A percentile compares a stretch with the other conserved stretches of the same genome.
phyloP scores from a whole-genome alignment of 2,888 invertebrate genomes.

The Biston betularia region DNA sequence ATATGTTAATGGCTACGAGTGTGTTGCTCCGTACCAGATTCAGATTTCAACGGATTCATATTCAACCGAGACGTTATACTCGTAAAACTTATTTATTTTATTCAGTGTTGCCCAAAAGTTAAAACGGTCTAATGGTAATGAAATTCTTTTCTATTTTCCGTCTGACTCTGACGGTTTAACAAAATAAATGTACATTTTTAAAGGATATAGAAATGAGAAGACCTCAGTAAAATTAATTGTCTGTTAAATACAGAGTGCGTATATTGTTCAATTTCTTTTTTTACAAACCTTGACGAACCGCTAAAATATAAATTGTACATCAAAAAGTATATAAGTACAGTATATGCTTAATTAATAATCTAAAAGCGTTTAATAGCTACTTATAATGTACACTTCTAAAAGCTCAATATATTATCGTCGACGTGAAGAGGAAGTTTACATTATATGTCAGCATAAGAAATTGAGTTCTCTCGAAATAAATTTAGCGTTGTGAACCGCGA shows the following conservation, averaged over 20 bases:
- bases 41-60: background rate
- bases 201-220: conserved; percentile 14
- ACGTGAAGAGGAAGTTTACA: conserved; percentile 9
- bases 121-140: conserved; percentile 6
- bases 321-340: background rate
- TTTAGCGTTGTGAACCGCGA: conserved; percentile 19
- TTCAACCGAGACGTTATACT: background rate
- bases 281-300: background rate
- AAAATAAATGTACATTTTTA: conserved; percentile 10
- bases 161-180: background rate
- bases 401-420: conserved; percentile 4
- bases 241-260: conserved; percentile 10
- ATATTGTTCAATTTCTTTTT: conserved; percentile 6
- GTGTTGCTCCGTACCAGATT: background rate
- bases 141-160: conserved; percentile 17
- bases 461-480: conserved; percentile 22
- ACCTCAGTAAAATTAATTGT: conserved; percentile 6
- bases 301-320: background rate
- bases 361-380: background rate
- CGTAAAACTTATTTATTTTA: conserved; percentile 9
- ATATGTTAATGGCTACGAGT: background rate
- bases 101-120: conserved; percentile 2
- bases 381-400: background rate
- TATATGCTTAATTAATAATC: no score
- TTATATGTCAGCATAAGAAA: conserved; percentile 14